Base-by-base conservation (phyloP, 2,888 invertebrate species). In the Melanchra persicariae region DNA sequence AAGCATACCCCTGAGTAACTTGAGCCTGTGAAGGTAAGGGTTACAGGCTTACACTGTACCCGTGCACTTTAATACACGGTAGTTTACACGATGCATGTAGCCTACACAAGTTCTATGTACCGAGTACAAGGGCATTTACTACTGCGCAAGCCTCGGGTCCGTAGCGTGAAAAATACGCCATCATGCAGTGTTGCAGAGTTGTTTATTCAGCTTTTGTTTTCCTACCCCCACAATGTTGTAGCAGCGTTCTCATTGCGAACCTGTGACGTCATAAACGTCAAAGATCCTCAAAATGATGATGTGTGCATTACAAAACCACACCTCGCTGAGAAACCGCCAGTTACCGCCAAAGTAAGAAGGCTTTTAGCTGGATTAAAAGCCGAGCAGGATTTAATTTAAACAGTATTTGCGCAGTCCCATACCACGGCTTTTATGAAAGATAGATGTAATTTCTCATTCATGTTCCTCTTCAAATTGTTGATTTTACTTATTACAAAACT, bases 381-480 rank as follows among this genome's bases (percentile, higher is more conserved):
- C 19, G 26, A 67, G 65, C 61, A 17, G 63, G 59, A 75, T 79
- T 81, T 65, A 69, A 81, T 79, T 75, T 79, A 57, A 75, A 68
- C 71, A 55, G 76, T 81, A 79, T 83, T 79, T 81, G 80, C 80
- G 15, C 60, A 74, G 66, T 59, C 49, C 37, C 24, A 74, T 61
- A 68, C 82, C 26, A 45, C 67, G 37, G 43, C 64, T 62, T 70
- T 65, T 80, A 82, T 74, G 79, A 79, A 80, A 79, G 62, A 69
- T 67, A 65, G 58, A 70, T 70, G 67, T 64, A 70, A 81, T 81
- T 70, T 68, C 67, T 70, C 73, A 83, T 75, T 81, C 63, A 68
- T 45, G 62, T 65, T 79, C 45, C 57, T 45, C 67, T 64, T 40
- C 19, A 72, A 82, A 66, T 76, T 81, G 60, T 82, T 68, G 26